Evolutionary conservation across 2,797 vertebrate species (phyloP), one percentile per base, ranked within the genome.

Genomic region (Cryptoblepharus egeriae): DNA sequence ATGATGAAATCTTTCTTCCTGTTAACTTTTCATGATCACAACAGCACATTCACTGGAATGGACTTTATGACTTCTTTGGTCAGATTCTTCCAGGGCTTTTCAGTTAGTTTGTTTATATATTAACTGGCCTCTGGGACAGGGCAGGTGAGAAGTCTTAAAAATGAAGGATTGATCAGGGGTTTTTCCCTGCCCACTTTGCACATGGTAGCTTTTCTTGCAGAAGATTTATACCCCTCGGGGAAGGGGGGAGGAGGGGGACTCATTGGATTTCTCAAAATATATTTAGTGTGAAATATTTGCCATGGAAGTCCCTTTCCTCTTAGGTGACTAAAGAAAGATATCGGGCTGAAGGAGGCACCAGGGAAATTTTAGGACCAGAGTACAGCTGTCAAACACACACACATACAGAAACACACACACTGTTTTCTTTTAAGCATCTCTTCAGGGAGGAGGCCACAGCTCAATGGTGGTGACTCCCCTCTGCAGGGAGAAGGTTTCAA

Each of bases 281-380:
- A 55, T 80, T 20, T 2, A 15, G 6, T 75, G 24, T 9, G 82
- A 74, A 77, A 71, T 0, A 20, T 18, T 28, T 75, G 49, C 75
- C 73, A 13, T 32, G 70, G 28, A 74, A 45, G 68, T 64, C 76
- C 76, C 5, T 58, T 28, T 24, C 4, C 0, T 10, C 49, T 7
- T 26, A 11, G 0, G 37, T 16, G 1, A 0, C 13, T 12, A 3
- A 49, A 58, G 5, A 0, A 24, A 0, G 1, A 10, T 24, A 26
- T 2, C 0, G 0, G 7, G 82, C 75, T 79, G 16, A 76, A 68
- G 12, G 16, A 55, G 63, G 28, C 80, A 75, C 80, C 8, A 26
- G 49, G 80, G 80, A 68, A 81, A 75, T 81, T 81, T 75, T 63
- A 32, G 35, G 5, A 81, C 35, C 45, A 5, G 8, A 39, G 52